Percentiles rank a stretch among this genome's conserved stretches.
Conservation (phyloP, 2,113 vertebrate genomes). For the Geococcyx californianus region DNA sequence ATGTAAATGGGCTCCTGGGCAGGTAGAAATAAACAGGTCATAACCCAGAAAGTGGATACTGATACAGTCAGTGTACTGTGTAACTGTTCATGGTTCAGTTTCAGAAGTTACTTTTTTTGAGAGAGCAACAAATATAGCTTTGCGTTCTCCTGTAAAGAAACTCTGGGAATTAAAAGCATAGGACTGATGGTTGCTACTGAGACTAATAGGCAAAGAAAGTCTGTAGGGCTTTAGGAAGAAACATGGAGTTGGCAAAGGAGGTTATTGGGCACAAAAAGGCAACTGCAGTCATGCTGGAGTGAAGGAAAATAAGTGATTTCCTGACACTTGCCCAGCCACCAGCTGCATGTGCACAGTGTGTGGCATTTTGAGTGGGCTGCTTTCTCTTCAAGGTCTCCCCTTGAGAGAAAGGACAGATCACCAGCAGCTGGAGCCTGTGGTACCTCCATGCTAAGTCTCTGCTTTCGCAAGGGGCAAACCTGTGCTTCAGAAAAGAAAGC, state of each 20-base stretch:
- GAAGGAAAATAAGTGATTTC: no score
- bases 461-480: not conserved
- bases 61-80: not conserved
- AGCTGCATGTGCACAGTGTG: fast-evolving
- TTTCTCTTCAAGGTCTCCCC: not conserved
- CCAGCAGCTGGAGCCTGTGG: not conserved
- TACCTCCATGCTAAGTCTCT: no score
- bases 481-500: not conserved
- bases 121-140: not conserved
- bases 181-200: not conserved
- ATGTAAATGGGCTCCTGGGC: not conserved
- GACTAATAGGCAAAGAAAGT: not conserved
- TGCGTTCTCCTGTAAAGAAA: not conserved
- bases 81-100: not conserved
- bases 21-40: not conserved
- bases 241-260: not conserved
- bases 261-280: not conserved
- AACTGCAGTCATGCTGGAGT: not conserved
- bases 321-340: not conserved
- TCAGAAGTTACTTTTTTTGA: not conserved
- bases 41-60: not conserved
- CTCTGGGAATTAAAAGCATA: not conserved
- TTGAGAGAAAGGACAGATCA: no score
- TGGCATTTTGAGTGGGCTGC: no score
- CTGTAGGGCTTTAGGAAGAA: not conserved